A percentile compares a stretch with the other conserved stretches of the same genome.
Evolutionary conservation across 35 echinoderm and acorn worm genomes (phyloP).

Genomic region (Lytechinus pictus): DNA sequence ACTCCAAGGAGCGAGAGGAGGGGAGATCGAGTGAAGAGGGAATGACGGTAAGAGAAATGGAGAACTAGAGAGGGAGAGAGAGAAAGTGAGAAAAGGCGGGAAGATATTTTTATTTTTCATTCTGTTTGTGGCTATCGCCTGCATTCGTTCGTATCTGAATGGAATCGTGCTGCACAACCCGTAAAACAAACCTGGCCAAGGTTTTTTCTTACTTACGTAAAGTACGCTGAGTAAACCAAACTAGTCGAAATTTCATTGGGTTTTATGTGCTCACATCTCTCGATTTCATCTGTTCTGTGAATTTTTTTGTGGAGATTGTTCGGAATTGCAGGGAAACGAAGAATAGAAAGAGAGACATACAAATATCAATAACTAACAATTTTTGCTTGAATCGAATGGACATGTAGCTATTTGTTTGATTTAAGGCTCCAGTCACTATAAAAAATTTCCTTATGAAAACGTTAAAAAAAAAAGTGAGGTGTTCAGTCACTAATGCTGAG

Average conservation of each 20-base stretch:
- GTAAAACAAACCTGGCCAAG: neutral
- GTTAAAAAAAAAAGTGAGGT: too few relatives aligned
- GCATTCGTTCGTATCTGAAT: neutral
- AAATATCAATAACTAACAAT: neutral
- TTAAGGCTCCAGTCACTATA: too few relatives aligned
- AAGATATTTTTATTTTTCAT: neutral
- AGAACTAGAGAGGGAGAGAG: neutral
- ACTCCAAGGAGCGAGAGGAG: neutral
- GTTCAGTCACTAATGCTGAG: too few relatives aligned
- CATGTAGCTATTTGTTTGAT: neutral
- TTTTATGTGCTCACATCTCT: constrained; percentile 16
- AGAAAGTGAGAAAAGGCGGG: neutral
- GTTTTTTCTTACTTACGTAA: constrained; percentile 15
- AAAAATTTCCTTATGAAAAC: too few relatives aligned
- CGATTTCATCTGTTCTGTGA: neutral
- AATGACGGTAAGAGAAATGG: neutral
- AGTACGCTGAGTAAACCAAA: constrained; percentile 33
- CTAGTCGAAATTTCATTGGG: neutral
- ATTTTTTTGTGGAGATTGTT: neutral
- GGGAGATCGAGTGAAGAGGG: neutral
- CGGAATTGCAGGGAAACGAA: neutral
- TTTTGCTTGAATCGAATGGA: neutral
- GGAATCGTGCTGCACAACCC: neutral
- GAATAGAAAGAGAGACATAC: neutral
- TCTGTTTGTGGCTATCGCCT: neutral